Evolutionary conservation across 2,888 invertebrate genomes (phyloP).

Genomic region (Punctoribates punctum): DNA sequence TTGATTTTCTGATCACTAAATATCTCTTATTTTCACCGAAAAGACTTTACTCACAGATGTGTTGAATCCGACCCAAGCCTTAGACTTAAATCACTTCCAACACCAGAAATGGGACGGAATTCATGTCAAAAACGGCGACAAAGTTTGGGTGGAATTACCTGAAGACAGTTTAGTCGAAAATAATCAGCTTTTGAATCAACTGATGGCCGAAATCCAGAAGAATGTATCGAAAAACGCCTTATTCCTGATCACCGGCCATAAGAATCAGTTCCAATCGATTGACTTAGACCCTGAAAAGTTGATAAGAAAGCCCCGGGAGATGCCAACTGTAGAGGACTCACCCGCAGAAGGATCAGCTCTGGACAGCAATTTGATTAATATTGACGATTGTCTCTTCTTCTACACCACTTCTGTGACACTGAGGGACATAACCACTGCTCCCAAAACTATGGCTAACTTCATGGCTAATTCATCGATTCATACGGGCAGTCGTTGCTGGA

Average conservation of each 20-base stretch:
- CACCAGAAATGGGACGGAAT: background rate
- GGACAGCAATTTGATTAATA: no score
- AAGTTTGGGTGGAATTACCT: background rate
- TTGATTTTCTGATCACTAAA: background rate
- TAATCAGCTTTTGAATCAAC: background rate
- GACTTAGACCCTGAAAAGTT: background rate
- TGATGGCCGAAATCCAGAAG: background rate
- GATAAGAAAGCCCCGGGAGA: background rate
- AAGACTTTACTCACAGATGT: background rate
- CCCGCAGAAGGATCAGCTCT: background rate
- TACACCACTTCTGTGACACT: no score
- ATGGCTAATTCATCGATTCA: no score
- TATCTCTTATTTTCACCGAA: background rate
- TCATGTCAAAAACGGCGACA: background rate
- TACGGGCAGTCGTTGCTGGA: no score
- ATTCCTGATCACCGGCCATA: background rate
- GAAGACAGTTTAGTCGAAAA: background rate
- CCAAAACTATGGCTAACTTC: no score
- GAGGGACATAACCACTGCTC: no score
- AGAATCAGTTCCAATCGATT: background rate
- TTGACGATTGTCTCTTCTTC: no score
- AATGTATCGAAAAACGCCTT: background rate
- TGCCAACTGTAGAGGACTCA: background rate
- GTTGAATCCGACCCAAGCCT: background rate
- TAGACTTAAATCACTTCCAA: background rate